These are phyloP conservation scores for Phlogophora meticulosa DNA, from an alignment of 2,888 invertebrate genomes.

Conservation along the genomic window DNA sequence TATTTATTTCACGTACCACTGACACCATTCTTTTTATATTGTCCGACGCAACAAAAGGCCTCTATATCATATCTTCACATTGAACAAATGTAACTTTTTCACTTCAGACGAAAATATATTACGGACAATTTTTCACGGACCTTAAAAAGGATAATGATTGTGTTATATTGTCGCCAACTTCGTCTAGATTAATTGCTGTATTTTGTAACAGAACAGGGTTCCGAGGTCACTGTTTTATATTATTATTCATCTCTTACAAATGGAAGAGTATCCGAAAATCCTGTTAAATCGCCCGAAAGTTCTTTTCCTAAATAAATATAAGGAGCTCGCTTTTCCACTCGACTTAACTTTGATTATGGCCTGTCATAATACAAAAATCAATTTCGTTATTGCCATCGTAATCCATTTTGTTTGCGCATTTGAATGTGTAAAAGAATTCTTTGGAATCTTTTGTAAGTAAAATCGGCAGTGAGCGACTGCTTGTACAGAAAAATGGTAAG, in stretches of 20 bases:
- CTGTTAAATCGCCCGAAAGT: conserved; percentile 54
- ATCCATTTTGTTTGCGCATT: conserved; percentile 56
- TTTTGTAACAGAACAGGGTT: conserved; percentile 70
- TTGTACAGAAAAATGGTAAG: background rate
- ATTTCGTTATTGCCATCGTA: conserved; percentile 53
- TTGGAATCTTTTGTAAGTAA: conserved; percentile 15
- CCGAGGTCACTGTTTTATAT: conserved; percentile 64
- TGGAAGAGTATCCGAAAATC: conserved; percentile 53
- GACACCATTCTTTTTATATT: conserved; percentile 60
- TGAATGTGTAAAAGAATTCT: conserved; percentile 50
- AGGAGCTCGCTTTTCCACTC: conserved; percentile 44
- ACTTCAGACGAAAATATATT: conserved; percentile 70
- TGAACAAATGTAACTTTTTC: conserved; percentile 63
- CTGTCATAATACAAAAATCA: conserved; percentile 61
- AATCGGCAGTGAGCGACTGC: background rate
- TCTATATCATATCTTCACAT: conserved; percentile 59
- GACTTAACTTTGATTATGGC: conserved; percentile 53
- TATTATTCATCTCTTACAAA: conserved; percentile 65
- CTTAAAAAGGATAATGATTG: conserved; percentile 74
- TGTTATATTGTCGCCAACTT: conserved; percentile 74
- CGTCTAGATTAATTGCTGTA: conserved; percentile 76
- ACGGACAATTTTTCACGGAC: conserved; percentile 62
- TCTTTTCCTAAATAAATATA: conserved; percentile 36
- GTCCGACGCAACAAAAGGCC: conserved; percentile 52
- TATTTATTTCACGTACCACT: conserved; percentile 58